A percentile compares a stretch with the other conserved stretches of the same genome.
phyloP scores from a whole-genome alignment of 2,888 invertebrate genomes.

The Operophtera brumata region DNA sequence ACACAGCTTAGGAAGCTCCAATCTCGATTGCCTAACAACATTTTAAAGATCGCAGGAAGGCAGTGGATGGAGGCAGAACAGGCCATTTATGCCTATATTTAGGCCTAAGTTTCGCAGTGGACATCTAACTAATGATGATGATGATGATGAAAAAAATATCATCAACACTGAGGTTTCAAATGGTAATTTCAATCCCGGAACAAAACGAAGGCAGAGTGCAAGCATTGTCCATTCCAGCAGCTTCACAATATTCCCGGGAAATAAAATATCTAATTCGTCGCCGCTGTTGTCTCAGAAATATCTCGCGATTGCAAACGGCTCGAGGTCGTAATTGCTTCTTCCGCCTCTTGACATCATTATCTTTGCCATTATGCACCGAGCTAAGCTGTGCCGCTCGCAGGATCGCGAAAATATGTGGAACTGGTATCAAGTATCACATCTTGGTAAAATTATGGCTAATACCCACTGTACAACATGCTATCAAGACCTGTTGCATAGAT shows the following conservation, averaged over 20 bases:
- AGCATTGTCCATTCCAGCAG: constrained; percentile 38
- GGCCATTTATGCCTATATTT: too few relatives aligned
- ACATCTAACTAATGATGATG: too few relatives aligned
- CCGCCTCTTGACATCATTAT: constrained; percentile 73
- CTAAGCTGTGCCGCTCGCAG: constrained; percentile 44
- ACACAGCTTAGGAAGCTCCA: too few relatives aligned
- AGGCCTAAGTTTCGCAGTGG: too few relatives aligned
- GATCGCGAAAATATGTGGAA: constrained; percentile 10
- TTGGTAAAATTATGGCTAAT: not conserved
- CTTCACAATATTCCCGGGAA: constrained; percentile 52
- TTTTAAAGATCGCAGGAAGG: too few relatives aligned
- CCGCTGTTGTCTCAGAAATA: constrained; percentile 54
- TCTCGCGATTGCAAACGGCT: constrained; percentile 60
- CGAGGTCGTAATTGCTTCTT: constrained; percentile 72
- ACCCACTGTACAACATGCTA: too few relatives aligned
- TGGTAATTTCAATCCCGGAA: constrained; percentile 19
- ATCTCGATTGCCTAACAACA: too few relatives aligned
- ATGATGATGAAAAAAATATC: too few relatives aligned
- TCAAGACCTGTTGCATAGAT: too few relatives aligned
- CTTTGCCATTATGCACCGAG: constrained; percentile 68
- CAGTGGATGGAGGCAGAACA: too few relatives aligned
- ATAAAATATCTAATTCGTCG: constrained; percentile 54
- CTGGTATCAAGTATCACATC: constrained; percentile 1
- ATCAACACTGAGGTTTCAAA: constrained; percentile 23
- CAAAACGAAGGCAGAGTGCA: constrained; percentile 16